Conservation (phyloP, 2,113 vertebrate genomes). For the Lates calcarifer region DNA sequence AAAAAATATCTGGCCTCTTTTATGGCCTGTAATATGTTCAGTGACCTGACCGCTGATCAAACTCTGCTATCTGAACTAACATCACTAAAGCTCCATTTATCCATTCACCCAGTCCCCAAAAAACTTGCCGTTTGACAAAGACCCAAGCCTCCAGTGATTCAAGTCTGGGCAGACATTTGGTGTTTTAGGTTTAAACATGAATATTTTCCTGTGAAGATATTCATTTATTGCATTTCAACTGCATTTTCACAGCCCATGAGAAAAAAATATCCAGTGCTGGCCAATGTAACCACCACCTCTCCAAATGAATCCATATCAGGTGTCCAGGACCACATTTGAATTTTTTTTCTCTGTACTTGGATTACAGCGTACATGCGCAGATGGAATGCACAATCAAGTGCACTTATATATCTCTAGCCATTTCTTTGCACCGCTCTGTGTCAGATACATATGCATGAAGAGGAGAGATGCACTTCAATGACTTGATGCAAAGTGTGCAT, state of each 20-base stretch:
- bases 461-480: constrained; percentile 12
- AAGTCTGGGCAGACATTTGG: not conserved
- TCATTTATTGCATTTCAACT: not conserved
- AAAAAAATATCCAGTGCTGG: not conserved
- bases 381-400: not conserved
- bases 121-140: not conserved
- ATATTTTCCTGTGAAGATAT: not conserved
- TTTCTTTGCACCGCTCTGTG: not conserved
- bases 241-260: not conserved
- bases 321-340: not conserved
- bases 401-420: not conserved
- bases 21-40: constrained; percentile 10
- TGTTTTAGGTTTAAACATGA: not conserved
- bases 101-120: not conserved
- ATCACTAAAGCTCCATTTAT: constrained; percentile 3
- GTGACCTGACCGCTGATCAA: not conserved
- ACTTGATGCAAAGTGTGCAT: constrained; percentile 13
- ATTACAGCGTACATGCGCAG: not conserved
- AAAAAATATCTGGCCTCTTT: not conserved
- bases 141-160: not conserved
- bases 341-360: not conserved
- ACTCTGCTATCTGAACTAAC: not conserved
- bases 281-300: not conserved
- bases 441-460: constrained; percentile 30
- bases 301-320: not conserved